Base-by-base conservation (phyloP, 1,140 invertebrate species). In the Cyphomyrmex costatus region DNA sequence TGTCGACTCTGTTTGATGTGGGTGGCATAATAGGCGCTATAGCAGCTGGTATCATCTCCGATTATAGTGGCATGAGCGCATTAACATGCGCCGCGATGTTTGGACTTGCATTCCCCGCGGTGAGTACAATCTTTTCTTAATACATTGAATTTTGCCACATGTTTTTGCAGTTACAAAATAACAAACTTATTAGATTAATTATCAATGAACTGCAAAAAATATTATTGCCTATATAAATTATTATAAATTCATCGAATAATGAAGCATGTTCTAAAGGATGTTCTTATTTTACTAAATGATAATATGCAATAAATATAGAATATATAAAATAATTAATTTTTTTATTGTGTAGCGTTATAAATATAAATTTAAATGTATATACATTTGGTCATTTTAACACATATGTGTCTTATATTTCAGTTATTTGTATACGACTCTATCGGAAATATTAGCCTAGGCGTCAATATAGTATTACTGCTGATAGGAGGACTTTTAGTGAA, bases 1-100 rank as follows among this genome's bases (percentile, higher is more conserved):
- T 99, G 30, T 99, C 98, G 4, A 98, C 97, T 2, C 94, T 98
- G 1, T 99, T 99, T 95, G 99, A 99, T 96, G 96, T 98, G 63
- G 98, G 98, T 61, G 98, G 98, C 24, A 97, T 98, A 88, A 91
- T 96, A 91, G 99, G 98, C 66, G 98, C 98, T n/a, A 97, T 99
- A 83, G 93, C 97, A 76, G 98, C 98, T 36, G 99, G 99, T 2
- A 93, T 97, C 61, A 93, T 99, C 36, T 98, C 97, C 8, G 99
- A 99, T 96, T 96, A 96, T 83, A 97, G 96, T 49, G 97, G 97
- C 51, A 98, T 97, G 96, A 98, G 98, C 90, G 99, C 98, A 4
- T 95, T 97, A 2, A 98, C 98, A 0, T 99, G 98, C 95, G 96
- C 96, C 14, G 95, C 96, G 0, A 99, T 99, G 97, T 95, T 99